Percentiles rank a stretch among this genome's conserved stretches.
Conservation (phyloP, 2,113 vertebrate species). For the Camelus dromedarius region DNA sequence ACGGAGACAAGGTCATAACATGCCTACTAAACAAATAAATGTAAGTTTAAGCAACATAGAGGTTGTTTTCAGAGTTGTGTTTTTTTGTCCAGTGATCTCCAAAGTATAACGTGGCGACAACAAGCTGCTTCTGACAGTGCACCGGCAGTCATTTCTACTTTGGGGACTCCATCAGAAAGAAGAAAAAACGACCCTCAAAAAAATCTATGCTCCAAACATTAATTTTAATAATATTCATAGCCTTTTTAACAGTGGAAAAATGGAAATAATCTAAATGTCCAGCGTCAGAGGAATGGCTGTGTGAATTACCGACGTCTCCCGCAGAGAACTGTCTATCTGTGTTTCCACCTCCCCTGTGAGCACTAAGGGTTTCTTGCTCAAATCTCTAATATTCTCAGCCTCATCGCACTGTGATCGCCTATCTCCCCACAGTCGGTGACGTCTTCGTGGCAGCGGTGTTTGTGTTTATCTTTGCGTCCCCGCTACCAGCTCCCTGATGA, state of each 20-base stretch:
- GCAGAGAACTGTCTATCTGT: no score
- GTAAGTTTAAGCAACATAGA: neutral
- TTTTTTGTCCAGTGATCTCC: fast-evolving
- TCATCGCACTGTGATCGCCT: fast-evolving
- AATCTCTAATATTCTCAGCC: neutral
- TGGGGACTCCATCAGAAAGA: fast-evolving
- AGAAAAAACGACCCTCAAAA: neutral
- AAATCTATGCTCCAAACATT: neutral
- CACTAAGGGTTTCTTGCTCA: neutral
- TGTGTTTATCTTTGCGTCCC: neutral
- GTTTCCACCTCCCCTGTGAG: fast-evolving
- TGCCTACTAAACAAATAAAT: neutral
- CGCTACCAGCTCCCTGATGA: neutral
- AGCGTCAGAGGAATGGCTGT: fast-evolving
- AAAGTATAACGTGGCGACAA: fast-evolving
- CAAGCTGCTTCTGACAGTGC: neutral
- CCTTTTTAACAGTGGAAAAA: neutral
- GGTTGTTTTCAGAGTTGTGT: neutral
- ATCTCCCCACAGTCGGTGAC: neutral
- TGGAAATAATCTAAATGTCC: neutral
- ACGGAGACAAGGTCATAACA: neutral
- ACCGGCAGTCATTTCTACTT: neutral
- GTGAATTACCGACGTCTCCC: fast-evolving
- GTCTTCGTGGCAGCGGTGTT: neutral
- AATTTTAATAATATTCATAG: neutral